These are phyloP conservation scores for Cheilosia pagana DNA, from an alignment of 2,888 invertebrate genomes.

Conservation along the genomic window DNA sequence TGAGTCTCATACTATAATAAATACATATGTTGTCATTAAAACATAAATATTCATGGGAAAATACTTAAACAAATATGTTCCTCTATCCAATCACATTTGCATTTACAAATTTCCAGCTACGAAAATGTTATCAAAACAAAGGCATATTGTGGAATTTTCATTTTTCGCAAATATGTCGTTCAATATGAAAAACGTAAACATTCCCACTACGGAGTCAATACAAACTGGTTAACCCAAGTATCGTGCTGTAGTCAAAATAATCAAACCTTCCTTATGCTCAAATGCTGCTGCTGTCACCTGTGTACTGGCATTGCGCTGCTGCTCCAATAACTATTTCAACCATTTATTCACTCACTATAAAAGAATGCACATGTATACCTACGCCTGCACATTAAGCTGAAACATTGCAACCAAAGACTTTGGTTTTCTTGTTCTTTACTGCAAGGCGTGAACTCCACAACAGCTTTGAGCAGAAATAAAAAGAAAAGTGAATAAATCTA, in stretches of 20 bases:
- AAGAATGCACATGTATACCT: constrained; percentile 46
- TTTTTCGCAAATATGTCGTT: constrained; percentile 6
- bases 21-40: no score
- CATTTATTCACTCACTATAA: constrained; percentile 34
- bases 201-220: constrained; percentile 21
- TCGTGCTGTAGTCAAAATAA: constrained; percentile 34
- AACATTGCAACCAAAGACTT: constrained; percentile 47
- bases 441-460: constrained; percentile 62
- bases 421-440: constrained; percentile 62
- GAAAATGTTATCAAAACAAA: constrained; percentile 11
- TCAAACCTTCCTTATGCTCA: constrained; percentile 30
- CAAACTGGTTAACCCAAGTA: constrained; percentile 61
- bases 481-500: constrained; percentile 39
- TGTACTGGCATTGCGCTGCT: constrained; percentile 6
- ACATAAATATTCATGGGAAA: no score
- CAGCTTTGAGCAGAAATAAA: constrained; percentile 29
- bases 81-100: background rate
- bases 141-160: constrained; percentile 9
- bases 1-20: no score
- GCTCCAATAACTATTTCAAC: constrained; percentile 42
- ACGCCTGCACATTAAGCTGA: constrained; percentile 53
- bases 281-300: constrained; percentile 1
- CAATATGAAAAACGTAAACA: constrained; percentile 43
- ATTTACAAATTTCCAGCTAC: background rate
- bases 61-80: no score